Percentiles rank a stretch among this genome's conserved stretches.
phyloP scores from a whole-genome alignment of 2,888 invertebrate genomes.

The Drosophila paranaensis region DNA sequence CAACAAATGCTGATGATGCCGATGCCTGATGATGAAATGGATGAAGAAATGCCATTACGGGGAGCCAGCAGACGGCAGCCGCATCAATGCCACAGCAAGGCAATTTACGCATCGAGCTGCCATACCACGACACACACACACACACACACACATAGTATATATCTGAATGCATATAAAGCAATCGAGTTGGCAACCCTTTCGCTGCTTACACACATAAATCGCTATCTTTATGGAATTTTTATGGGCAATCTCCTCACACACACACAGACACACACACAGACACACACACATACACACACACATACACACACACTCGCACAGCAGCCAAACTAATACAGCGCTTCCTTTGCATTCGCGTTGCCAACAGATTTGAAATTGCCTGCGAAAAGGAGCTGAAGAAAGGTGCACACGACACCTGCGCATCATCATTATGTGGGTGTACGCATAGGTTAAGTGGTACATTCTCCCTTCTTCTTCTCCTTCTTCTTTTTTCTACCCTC shows the following conservation, averaged over 20 bases:
- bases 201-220: constrained; percentile 72
- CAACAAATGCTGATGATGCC: constrained; percentile 77
- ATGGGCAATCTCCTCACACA: constrained; percentile 83
- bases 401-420: constrained; percentile 75
- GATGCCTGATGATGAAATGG: constrained; percentile 56
- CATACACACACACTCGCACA: constrained; percentile 63
- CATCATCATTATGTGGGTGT: constrained; percentile 77
- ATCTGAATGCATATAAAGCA: constrained; percentile 17
- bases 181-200: constrained; percentile 69
- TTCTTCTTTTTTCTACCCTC: too few species aligned
- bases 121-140: constrained; percentile 15
- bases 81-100: constrained; percentile 61
- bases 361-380: constrained; percentile 54
- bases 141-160: background rate
- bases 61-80: constrained; percentile 45
- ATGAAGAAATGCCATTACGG: constrained; percentile 76
- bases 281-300: constrained; percentile 63
- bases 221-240: constrained; percentile 83
- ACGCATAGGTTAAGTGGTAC: constrained; percentile 56
- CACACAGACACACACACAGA: constrained; percentile 70
- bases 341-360: constrained; percentile 67
- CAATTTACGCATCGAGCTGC: constrained; percentile 74
- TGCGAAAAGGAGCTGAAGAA: constrained; percentile 46
- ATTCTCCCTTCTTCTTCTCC: constrained; percentile 23
- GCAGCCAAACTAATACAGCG: constrained; percentile 74